Evolutionary conservation across 1,140 invertebrate species (phyloP).

Genomic region (Centruroides sculpturatus): DNA sequence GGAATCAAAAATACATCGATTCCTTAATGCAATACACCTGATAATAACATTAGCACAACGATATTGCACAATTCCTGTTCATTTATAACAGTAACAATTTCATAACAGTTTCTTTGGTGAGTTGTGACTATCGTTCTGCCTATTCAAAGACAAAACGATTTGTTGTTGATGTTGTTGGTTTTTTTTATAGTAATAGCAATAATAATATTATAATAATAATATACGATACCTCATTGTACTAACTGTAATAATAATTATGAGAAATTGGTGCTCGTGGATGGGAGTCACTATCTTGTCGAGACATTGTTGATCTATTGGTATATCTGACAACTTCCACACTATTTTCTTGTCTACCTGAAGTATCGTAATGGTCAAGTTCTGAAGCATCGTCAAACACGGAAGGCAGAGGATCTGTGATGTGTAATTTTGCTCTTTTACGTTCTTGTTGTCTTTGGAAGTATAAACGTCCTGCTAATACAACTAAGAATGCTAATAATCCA

Average conservation of each 20-base stretch:
- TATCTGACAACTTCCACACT: conserved; percentile 21
- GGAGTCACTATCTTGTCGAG: conserved; percentile 26
- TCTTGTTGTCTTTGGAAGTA: conserved; percentile 42
- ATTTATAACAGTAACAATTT: too few species aligned
- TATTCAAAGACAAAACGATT: too few species aligned
- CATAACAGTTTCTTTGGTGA: too few species aligned
- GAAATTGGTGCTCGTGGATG: conserved; percentile 34
- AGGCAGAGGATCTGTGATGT: conserved; percentile 46
- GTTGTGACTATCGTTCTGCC: too few species aligned
- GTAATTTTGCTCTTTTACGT: conserved; percentile 38
- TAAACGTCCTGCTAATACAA: conserved; percentile 48
- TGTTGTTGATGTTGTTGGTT: too few species aligned
- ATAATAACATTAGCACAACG: too few species aligned
- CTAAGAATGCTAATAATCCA: conserved; percentile 49
- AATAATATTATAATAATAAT: too few species aligned
- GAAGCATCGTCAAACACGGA: conserved; percentile 40
- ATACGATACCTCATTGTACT: conserved; percentile 33
- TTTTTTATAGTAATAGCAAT: too few species aligned
- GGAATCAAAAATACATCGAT: too few species aligned
- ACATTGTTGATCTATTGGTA: conserved; percentile 18
- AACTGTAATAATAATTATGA: conserved; percentile 37
- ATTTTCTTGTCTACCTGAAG: conserved; percentile 11
- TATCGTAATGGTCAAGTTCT: conserved; percentile 30
- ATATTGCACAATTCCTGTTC: too few species aligned
- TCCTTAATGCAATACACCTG: too few species aligned